These are phyloP conservation scores for Aldrovandia affinis DNA, from an alignment of 2,797 vertebrate genomes.

Conservation along the genomic window DNA sequence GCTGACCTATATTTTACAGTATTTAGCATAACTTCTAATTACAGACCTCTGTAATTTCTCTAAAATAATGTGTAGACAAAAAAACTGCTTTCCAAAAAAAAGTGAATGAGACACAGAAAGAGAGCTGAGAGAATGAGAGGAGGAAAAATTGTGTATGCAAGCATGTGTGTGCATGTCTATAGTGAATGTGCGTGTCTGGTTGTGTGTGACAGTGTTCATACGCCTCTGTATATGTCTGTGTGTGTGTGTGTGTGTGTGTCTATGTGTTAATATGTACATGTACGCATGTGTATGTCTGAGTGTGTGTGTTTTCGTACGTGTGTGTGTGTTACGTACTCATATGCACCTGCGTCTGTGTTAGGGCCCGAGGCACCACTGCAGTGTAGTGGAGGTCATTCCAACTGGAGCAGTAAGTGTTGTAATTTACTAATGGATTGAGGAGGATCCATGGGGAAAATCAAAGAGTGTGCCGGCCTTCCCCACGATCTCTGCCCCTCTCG, in stretches of 20 bases:
- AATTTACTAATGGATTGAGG: slow-evolving; percentile 31
- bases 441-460: slow-evolving; percentile 4
- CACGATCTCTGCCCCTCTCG: slow-evolving; percentile 32
- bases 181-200: too few species aligned
- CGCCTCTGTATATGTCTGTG: neutral
- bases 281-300: neutral
- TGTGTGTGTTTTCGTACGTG: too few species aligned
- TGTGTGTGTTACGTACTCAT: neutral
- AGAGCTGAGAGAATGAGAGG: neutral
- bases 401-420: slow-evolving; percentile 4
- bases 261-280: neutral
- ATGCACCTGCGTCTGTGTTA: neutral
- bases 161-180: slow-evolving; percentile 41
- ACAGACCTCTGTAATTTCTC: slow-evolving; percentile 71
- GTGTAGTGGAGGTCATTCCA: neutral
- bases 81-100: slow-evolving; percentile 46
- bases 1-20: slow-evolving; percentile 77
- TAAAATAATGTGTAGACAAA: slow-evolving; percentile 60
- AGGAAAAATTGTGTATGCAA: neutral
- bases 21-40: slow-evolving; percentile 81
- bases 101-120: slow-evolving; percentile 44
- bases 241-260: neutral
- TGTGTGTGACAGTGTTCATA: neutral
- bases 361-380: neutral
- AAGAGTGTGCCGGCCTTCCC: slow-evolving; percentile 40